Percentiles rank a stretch among this genome's conserved stretches.
phyloP scores from a whole-genome alignment of 2,888 invertebrate genomes.

The Lasius fuliginosus region DNA sequence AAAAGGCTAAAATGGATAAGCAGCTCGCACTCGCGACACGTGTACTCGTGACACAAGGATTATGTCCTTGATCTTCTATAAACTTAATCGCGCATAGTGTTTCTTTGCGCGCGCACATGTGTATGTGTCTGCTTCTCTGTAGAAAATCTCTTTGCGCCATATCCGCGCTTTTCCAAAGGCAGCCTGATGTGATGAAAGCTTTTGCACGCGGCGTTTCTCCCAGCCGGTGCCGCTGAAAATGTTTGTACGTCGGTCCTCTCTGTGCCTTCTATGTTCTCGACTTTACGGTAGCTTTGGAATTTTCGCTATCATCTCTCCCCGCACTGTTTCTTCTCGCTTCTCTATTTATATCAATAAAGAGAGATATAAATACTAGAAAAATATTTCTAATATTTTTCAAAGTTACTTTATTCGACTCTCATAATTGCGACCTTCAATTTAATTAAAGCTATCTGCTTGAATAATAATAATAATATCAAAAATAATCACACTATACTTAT shows the following conservation, averaged over 20 bases:
- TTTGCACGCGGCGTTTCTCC: not conserved
- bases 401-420: not conserved
- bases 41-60: conserved; percentile 28
- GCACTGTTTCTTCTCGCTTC: not conserved
- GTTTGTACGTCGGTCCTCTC: conserved; percentile 28
- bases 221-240: conserved; percentile 20
- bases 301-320: conserved; percentile 14
- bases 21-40: conserved; percentile 10
- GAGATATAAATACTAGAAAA: not conserved
- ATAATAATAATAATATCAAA: not conserved
- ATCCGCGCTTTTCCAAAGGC: conserved; percentile 36
- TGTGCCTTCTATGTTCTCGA: conserved; percentile 30
- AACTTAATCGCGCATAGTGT: conserved; percentile 45
- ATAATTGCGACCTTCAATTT: not conserved
- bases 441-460: not conserved
- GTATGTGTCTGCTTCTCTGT: not conserved
- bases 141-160: conserved; percentile 42
- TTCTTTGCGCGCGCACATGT: conserved; percentile 2
- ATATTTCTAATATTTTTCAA: not conserved
- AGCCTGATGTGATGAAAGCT: conserved; percentile 27
- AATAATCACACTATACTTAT: not conserved
- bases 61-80: conserved; percentile 45
- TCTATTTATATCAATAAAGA: conserved; percentile 35
- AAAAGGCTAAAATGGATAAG: not conserved
- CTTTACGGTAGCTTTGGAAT: conserved; percentile 23